Base-by-base conservation (phyloP, 2,888 invertebrate genomes). In the Lycaena phlaeas region DNA sequence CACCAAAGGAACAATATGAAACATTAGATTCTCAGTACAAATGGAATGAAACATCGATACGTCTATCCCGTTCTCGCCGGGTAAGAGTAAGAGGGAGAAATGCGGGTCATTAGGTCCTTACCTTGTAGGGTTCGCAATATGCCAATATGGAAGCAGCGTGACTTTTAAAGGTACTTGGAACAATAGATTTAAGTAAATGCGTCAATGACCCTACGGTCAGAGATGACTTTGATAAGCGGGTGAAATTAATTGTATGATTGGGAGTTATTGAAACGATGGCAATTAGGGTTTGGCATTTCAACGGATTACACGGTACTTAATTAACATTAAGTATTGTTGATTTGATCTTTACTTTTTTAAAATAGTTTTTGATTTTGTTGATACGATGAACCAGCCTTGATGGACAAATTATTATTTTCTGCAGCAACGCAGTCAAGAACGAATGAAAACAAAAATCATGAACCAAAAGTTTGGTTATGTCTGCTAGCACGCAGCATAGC, bases 141-240 rank as follows among this genome's bases (percentile, higher is more conserved):
- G 82, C 84, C 82, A 82, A 79, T 84, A 84, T 81, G 82, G 82
- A 65, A 70, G 69, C 64, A 64, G 63, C 75, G 74, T 77, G 81
- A 74, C 77, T 79, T 69, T 69, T 68, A 64, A 63, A 67, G 56
- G 58, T 56, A 52, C 53, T 61, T 65, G 61, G 62, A 73, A 79
- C 81, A 82, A 81, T 79, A 77, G 79, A 68, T 72, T 68, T 68
- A 68, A 60, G 56, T 57, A 53, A 59, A 68, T 73, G 71, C 71
- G 70, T 74, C 65, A 68, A 66, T 66, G 71, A 68, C 69, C 70
- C 55, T 50, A 59, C 52, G 59, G 61, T 57, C 59, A 56, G 46
- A 56, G 78, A 77, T 79, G 75, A 67, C 75, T 67, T 59, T 67
- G 76, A 77, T 77, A 75, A 59, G 49, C 44, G 45, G 59, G 51